Conservation (phyloP, 2,797 vertebrate species). For the Chromis chromis region DNA sequence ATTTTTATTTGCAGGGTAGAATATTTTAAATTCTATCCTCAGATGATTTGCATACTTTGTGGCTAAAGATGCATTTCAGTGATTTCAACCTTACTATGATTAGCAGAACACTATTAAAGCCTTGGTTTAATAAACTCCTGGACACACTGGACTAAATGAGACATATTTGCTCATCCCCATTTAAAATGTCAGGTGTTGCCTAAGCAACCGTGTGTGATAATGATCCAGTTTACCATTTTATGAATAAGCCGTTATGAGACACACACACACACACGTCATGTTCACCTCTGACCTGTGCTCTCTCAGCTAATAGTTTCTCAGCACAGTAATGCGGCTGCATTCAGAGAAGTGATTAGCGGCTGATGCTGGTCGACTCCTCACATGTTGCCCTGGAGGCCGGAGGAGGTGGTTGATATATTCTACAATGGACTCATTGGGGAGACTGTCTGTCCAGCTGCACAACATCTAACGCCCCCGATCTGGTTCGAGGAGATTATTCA, state of each 20-base stretch:
- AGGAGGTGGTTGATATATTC: slow-evolving; percentile 3
- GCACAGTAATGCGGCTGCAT: slow-evolving; percentile 42
- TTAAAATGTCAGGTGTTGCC: slow-evolving; percentile 47
- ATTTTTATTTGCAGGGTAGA: too few species aligned
- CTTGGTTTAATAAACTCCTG: slow-evolving; percentile 4
- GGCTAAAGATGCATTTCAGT: neutral
- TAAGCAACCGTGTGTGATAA: slow-evolving; percentile 56
- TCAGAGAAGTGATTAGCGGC: slow-evolving; percentile 52
- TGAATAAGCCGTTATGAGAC: slow-evolving; percentile 28
- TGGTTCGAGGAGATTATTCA: neutral
- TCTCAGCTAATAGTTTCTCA: slow-evolving; percentile 17
- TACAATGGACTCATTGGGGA: slow-evolving; percentile 1
- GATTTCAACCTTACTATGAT: neutral
- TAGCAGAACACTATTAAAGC: neutral
- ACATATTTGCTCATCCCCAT: slow-evolving; percentile 5
- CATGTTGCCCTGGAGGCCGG: slow-evolving; percentile 21
- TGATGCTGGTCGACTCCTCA: slow-evolving; percentile 3
- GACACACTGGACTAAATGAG: slow-evolving; percentile 6
- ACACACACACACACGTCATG: neutral
- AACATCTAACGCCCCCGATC: neutral
- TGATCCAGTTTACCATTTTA: slow-evolving; percentile 47
- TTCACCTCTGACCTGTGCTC: slow-evolving; percentile 13
- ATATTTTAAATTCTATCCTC: too few species aligned
- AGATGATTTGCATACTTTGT: neutral
- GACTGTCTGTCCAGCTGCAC: neutral